A percentile compares a stretch with the other conserved stretches of the same genome.
These are phyloP conservation scores for Orycteropus afer DNA, from an alignment of 2,113 vertebrate genomes.

Conservation along the genomic window DNA sequence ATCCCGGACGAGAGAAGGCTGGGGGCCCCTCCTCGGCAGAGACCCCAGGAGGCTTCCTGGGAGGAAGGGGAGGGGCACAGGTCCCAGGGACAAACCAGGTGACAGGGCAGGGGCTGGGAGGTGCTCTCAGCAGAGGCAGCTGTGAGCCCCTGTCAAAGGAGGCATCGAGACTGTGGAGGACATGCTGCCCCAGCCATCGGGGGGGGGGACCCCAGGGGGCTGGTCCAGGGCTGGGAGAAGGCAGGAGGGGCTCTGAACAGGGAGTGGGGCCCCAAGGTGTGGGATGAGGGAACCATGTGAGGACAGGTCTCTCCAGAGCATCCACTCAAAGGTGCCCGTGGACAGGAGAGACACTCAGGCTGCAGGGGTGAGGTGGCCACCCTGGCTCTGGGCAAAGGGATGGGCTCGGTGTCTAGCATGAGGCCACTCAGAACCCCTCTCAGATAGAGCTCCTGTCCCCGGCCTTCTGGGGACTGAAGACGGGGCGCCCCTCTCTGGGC, in stretches of 20 bases:
- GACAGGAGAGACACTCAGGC: not conserved
- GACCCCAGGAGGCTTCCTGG: not conserved
- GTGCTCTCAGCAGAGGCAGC: not conserved
- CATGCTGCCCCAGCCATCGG: fast-evolving
- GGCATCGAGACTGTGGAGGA: not conserved
- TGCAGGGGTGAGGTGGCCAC: not conserved
- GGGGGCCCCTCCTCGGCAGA: not conserved
- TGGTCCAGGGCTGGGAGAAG: too few relatives aligned
- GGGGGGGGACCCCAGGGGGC: fast-evolving
- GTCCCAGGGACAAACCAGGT: too few relatives aligned
- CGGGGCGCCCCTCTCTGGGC: not conserved
- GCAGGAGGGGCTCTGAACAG: fast-evolving
- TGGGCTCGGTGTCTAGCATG: not conserved
- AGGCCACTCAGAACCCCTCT: not conserved
- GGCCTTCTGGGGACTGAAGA: not conserved
- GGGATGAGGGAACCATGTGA: not conserved
- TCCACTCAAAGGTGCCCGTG: not conserved
- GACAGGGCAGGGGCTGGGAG: too few relatives aligned
- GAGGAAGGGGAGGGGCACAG: not conserved
- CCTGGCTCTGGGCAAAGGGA: not conserved
- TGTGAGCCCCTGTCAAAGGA: fast-evolving
- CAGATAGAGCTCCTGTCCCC: fast-evolving
- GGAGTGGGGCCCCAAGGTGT: fast-evolving
- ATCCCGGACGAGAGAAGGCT: not conserved
- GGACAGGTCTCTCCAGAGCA: fast-evolving